Base-by-base conservation (phyloP, 2,113 vertebrate species). In the Rutilus rutilus region DNA sequence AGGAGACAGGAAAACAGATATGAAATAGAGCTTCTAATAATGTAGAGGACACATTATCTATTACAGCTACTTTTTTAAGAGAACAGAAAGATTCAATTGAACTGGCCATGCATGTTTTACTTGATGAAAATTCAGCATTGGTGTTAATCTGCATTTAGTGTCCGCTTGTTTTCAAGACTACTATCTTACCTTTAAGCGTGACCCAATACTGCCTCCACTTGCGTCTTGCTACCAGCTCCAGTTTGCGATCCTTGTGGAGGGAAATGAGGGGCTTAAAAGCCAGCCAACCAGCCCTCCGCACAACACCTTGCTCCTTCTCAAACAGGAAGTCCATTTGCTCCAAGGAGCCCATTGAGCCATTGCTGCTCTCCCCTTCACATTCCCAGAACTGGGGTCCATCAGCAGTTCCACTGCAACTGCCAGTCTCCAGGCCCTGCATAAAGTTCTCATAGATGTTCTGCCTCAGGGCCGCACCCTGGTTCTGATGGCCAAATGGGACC, bases 151-250 rank as follows among this genome's bases (percentile, higher is more conserved):
- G 17, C 60, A 15, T 65, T 75, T 57, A 75, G 3, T 30, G 6
- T 21, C 19, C 19, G 3, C 17, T 27, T 78, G 57, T 50, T 8
- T 21, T 84, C 19, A 14, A 59, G 65, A 39, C 5, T 64, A 45
- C 9, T 8, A 71, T 54, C 86, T 91, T 91, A 98, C 98, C 98
- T 96, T 99, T 99, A 62, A 99, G 94, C 0, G 97, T 98, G 78
- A 98, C 96, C 98, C 98, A 99, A 91, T 97, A 99, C 75, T 98
- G 97, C 87, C 96, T 99, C 98, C 98, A 99, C 80, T 96, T 98
- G 87, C 97, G 95, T 1, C 97, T 95, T 3, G 94, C 94, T 88
- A 98, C 96, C 88, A 98, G 92, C 90, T 99, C 98, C 90, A 99
- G 95, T 88, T 98, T 99, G 89, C 96, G 96, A 89, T 99, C 98